Base-by-base conservation (phyloP, 1,140 invertebrate species). In the Temnothorax nylanderi region DNA sequence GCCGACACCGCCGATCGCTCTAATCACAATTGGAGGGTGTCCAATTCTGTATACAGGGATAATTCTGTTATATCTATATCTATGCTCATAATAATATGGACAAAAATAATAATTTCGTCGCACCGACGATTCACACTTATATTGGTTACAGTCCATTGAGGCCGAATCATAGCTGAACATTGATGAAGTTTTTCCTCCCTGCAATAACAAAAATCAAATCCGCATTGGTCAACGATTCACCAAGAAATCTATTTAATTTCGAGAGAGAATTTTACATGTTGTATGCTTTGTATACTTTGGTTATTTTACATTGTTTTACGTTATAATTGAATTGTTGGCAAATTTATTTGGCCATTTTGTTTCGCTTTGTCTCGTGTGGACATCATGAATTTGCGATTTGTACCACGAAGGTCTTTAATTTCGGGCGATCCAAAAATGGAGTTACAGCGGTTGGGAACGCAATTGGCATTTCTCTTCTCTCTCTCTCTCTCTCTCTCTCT, bases 51-150 rank as follows among this genome's bases (percentile, higher is more conserved):
- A n/a, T 11, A 10, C 13, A 18, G 16, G 13, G 7, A 10, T 16
- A 18, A 37, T 37, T 44, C 18, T 16, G 16, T 58, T 34, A 49
- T 5, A 49, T 72, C 32, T 41, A 13, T 54, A 26, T 26, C 26
- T 26, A 1, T 26, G 26, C 26, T 71, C 51, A 16, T n/a, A 13
- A 44, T 82, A 72, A 82, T 69, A 26, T 5, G 2, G 4, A 26
- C 16, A 44, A 10, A 74, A 74, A 49, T 74, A 72, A 37, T 65
- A 82, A 82, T 82, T 34, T 69, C 18, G 18, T 76, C 32, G 26
- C 54, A 34, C 7, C 54, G 21, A 6, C 13, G 21, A 0, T n/a
- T 32, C 13, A n/a, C 16, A 37, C 3, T 47, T n/a, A 6, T 26
- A 80, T 80, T 51, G 2, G 16, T 67, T 47, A 7, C 32, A 6